These are phyloP conservation scores for Dinocampus coccinellae DNA, from an alignment of 2,888 invertebrate species.

Conservation along the genomic window DNA sequence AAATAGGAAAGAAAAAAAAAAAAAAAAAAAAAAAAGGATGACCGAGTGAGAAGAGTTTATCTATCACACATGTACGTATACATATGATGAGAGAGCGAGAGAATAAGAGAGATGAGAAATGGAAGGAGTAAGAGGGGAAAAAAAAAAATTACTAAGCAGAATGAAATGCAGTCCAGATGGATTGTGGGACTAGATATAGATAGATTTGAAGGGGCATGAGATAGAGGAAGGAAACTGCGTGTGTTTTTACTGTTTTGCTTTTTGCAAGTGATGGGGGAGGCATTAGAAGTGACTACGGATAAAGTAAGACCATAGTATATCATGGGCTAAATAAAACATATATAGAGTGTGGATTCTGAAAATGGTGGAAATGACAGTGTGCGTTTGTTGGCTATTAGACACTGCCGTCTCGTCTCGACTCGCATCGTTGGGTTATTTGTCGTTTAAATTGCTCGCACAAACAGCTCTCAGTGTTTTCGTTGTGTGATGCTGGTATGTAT, in stretches of 20 bases:
- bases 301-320: background rate
- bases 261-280: background rate
- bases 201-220: background rate
- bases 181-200: constrained; percentile 33
- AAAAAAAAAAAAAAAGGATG: background rate
- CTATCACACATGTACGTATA: background rate
- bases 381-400: background rate
- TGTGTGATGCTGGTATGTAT: constrained; percentile 47
- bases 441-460: constrained; percentile 50
- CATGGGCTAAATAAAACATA: constrained; percentile 14
- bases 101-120: background rate
- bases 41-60: background rate
- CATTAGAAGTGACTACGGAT: background rate
- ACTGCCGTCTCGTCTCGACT: constrained; percentile 53
- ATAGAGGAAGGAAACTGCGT: constrained; percentile 30
- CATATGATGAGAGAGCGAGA: no score
- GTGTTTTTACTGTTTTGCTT: background rate
- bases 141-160: constrained; percentile 13
- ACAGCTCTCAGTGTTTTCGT: constrained; percentile 51
- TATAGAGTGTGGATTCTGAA: constrained; percentile 25
- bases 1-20: background rate
- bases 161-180: constrained; percentile 40
- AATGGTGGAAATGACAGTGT: constrained; percentile 14
- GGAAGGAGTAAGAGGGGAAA: background rate
- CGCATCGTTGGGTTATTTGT: constrained; percentile 61